Base-by-base conservation (phyloP, 2,797 vertebrate species). In the Epinephelus awoara region DNA sequence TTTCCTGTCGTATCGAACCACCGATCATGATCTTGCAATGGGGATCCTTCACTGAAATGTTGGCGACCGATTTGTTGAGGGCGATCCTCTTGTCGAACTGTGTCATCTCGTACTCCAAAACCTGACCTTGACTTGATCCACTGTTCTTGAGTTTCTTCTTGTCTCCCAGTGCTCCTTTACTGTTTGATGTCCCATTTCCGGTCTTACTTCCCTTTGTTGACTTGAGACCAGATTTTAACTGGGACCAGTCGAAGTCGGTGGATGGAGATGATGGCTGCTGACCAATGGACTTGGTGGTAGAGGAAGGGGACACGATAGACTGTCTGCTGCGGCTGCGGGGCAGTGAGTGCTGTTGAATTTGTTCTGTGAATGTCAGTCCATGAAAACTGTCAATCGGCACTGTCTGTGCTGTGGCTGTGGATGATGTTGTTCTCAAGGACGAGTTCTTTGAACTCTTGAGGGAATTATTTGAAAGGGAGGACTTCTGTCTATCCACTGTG, bases 371-470 rank as follows among this genome's bases (percentile, higher is more conserved):
- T 0, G 97, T 97, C 88, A 99, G 93, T 76, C 93, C 96, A 27
- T 98, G 98, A 78, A 99, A 97, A 72, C 97, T 99, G 74, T 99
- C 98, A 0, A 99, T 99, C 0, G 98, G 98, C 86, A 99, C 98
- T 0, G 98, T 99, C 79, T 99, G 98, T 4, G 98, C 98, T 0
- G 98, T 99, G 1, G 98, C 97, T 0, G 98, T 99, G 0, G 98
- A 99, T 0, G 98, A 99, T 0, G 98, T 99, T 67, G 98, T 99
- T 76, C 97, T 96, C 89, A 99, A 86, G 3, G 98, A 99, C 13
- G 98, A 99, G 73, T 99, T 99, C 87, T 99, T 98, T 14, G 98
- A 99, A 87, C 98, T 99, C 89, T 99, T 99, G n/a, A 99, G 94
- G 34, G 98, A 99, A 77, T 98, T 98, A 84, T 99, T 99, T 14